Conservation (phyloP, 2,113 vertebrate genomes). For the Vombatus ursinus region DNA sequence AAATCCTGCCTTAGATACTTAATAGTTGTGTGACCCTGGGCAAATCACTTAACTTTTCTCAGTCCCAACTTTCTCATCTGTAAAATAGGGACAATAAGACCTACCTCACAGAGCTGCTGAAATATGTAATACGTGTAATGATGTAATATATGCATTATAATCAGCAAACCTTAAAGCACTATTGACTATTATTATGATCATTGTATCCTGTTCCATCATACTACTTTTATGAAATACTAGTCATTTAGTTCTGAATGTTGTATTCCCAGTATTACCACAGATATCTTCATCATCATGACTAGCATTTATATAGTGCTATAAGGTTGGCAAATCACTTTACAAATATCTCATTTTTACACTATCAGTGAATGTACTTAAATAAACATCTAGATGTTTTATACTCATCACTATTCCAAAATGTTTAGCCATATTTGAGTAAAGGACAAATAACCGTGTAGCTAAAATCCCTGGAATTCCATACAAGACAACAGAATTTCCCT, state of each 20-base stretch:
- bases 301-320: neutral
- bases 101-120: neutral
- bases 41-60: neutral
- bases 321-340: neutral
- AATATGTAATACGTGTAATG: too few species aligned
- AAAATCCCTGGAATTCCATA: neutral
- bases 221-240: neutral
- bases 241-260: neutral
- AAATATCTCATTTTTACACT: neutral
- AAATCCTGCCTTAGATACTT: too few species aligned
- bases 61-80: neutral
- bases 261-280: neutral
- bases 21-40: too few species aligned
- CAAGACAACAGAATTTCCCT: conserved; percentile 45
- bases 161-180: neutral
- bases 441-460: neutral
- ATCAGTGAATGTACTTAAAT: neutral
- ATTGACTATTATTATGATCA: neutral
- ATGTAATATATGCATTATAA: neutral
- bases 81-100: neutral
- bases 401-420: neutral
- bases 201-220: neutral
- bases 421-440: neutral
- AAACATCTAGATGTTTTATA: neutral
- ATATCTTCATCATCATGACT: neutral